Evolutionary conservation across 2,797 vertebrate genomes (phyloP), one percentile per base, ranked within the genome.

Genomic region (Spondyliosoma cantharus): DNA sequence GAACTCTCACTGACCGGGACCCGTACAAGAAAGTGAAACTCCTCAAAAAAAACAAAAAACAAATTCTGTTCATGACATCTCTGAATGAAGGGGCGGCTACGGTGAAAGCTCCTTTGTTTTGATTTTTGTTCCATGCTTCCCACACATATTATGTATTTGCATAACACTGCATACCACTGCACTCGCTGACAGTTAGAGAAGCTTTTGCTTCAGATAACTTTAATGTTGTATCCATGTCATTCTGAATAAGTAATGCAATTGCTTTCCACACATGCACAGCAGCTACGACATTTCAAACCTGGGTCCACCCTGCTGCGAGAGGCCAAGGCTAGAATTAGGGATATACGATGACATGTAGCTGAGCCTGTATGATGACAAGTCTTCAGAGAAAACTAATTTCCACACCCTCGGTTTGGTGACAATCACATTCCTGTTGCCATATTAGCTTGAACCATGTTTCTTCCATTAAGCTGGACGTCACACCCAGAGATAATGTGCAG

Each of bases 61-160:
- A 16, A 45, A 68, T 62, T 79, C 74, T 46, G 76, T 75, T 85
- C 71, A 54, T 69, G 66, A 76, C 71, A 77, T 78, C 81, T 73
- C 66, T 67, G 78, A 71, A 43, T 0, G 58, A 71, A 83, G 68
- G 63, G 81, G 78, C 37, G 25, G 71, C 56, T 58, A 60, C 58
- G 76, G 71, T 83, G 80, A 89, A 81, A 79, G 73, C 78, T 29
- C 7, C 66, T 86, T 85, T 88, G 83, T 91, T 90, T 79, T 75
- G 73, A 57, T 79, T 72, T 63, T 62, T 71, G 72, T 64, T 82
- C 57, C 59, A 67, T 60, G 71, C 78, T 66, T 58, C 81, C 82
- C 86, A 86, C 81, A 86, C 64, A 81, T 60, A 77, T 85, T 67
- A 62, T 3, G 7, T 2, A 64, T 69, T 48, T 79, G 60, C 61